These are phyloP conservation scores for Gadopsis bispinosus DNA, from an alignment of 2,797 vertebrate genomes.

Conservation along the genomic window DNA sequence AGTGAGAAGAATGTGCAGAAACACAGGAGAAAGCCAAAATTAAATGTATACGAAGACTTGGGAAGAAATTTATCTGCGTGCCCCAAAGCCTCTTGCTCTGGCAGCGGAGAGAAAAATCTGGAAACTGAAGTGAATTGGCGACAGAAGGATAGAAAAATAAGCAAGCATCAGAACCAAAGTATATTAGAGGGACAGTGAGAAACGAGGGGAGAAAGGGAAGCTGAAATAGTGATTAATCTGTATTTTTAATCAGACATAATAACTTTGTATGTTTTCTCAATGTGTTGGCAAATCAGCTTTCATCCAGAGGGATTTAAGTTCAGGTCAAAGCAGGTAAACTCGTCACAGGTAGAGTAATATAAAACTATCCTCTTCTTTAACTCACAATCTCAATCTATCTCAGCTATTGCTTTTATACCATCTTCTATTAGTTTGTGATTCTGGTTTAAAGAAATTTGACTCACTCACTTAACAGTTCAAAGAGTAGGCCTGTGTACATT, in stretches of 20 bases:
- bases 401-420: neutral
- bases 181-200: neutral
- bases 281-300: constrained; percentile 12
- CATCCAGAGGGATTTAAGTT: constrained; percentile 6
- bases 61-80: constrained; percentile 21
- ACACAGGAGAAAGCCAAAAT: constrained; percentile 14
- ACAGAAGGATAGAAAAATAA: constrained; percentile 27
- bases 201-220: neutral
- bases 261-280: neutral
- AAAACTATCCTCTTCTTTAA: constrained; percentile 8
- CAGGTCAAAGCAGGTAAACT: neutral
- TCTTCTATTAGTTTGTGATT: constrained; percentile 6
- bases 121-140: constrained; percentile 17
- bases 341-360: neutral
- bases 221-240: constrained; percentile 11
- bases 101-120: constrained; percentile 27
- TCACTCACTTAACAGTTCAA: constrained; percentile 29
- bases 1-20: constrained; percentile 31
- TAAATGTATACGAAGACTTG: constrained; percentile 24
- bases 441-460: constrained; percentile 17
- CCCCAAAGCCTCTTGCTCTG: constrained; percentile 24
- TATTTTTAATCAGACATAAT: constrained; percentile 2
- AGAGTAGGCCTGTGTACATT: constrained; percentile 39
- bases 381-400: neutral
- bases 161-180: neutral